Base-by-base conservation (phyloP, 2,113 vertebrate species). In the Pimephales promelas region DNA sequence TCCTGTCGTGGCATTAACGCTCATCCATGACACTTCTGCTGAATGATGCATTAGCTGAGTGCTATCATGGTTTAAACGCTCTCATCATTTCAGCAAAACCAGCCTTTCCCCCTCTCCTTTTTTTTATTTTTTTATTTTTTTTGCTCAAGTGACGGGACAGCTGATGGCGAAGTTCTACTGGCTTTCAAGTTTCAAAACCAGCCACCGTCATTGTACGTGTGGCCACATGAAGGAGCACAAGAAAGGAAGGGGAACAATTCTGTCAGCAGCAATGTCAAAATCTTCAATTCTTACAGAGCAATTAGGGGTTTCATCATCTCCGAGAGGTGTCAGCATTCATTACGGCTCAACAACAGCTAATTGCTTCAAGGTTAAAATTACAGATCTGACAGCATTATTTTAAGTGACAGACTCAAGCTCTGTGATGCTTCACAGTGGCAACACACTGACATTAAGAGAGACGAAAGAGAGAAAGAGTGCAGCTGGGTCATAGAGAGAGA, bases 291-390 rank as follows among this genome's bases (percentile, higher is more conserved):
- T 94, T 92, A 92, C 91, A 88, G 91, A 94, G 93, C 94, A 94
- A 95, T 95, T 95, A 95, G 92, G 91, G 93, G 91, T 93, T 94
- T 94, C 92, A 93, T 95, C 92, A 94, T 93, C 90, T 90, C 89
- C 85, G 92, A 93, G 92, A 85, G 89, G 92, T 94, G 94, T 94
- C 94, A 94, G 90, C 91, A 92, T 91, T 94, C 92, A 94, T 95
- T 94, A 95, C 76, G 80, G 85, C 92, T 94, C 93, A 91, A 92
- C 93, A 91, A 93, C 92, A 91, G 92, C 93, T 95, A 95, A 95
- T 95, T 94, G 94, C 93, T 94, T 93, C 92, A 94, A 95, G 93
- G 93, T 95, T 95, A 94, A 93, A 93, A 94, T 93, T 93, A 92
- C 94, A 92, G 92, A 95, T 94, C 92, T 94, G 92, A 94, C 91